A percentile compares a stretch with the other conserved stretches of the same genome.
phyloP scores from a whole-genome alignment of 64 coral and sea anemone species.

The Astreopora myriophthalma region DNA sequence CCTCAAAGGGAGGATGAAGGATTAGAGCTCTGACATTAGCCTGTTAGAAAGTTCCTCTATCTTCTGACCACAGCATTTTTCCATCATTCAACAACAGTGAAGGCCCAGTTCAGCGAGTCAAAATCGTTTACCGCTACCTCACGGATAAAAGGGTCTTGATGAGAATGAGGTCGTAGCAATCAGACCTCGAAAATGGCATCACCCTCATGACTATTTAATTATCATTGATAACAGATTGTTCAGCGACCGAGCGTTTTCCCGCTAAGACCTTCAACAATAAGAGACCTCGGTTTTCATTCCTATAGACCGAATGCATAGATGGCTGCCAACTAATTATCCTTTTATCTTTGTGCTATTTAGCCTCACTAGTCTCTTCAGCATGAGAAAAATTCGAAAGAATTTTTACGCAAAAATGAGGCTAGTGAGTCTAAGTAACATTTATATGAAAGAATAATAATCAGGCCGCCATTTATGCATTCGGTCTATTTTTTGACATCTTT shows the following conservation, averaged over 20 bases:
- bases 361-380: not conserved
- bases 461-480: too few relatives aligned
- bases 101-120: constrained; percentile 9
- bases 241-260: not conserved
- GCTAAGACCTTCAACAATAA: not conserved
- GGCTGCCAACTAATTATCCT: too few relatives aligned
- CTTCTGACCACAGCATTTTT: constrained; percentile 14
- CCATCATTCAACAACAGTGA: constrained; percentile 15
- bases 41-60: not conserved
- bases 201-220: not conserved
- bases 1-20: not conserved
- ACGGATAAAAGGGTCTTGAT: not conserved
- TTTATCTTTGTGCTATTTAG: too few relatives aligned
- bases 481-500: too few relatives aligned
- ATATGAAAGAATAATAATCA: too few relatives aligned
- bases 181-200: not conserved
- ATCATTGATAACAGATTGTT: not conserved
- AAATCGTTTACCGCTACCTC: not conserved
- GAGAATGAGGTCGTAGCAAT: constrained; percentile 24
- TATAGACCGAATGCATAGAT: too few relatives aligned
- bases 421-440: too few relatives aligned
- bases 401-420: too few relatives aligned
- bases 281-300: not conserved
- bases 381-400: too few relatives aligned
- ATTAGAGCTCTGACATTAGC: not conserved